Conservation (phyloP, 2,797 vertebrate species). For the Leuciscus waleckii region DNA sequence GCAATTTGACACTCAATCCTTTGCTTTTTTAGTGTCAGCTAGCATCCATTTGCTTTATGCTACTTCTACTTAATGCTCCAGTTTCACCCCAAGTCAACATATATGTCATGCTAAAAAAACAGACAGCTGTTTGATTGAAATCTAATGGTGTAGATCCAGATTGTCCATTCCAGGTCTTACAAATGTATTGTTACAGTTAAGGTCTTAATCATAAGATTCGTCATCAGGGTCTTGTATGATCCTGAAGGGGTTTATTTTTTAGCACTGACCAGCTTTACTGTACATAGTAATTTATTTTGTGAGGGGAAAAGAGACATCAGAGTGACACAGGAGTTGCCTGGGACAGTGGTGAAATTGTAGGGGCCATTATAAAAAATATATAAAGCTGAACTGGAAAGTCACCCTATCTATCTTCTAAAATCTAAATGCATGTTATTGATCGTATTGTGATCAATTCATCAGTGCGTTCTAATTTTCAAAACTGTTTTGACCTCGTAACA, state of each 20-base stretch:
- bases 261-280: not conserved
- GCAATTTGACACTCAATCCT: conserved; percentile 11
- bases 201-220: not conserved
- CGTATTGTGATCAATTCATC: not conserved
- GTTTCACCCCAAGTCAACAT: not conserved
- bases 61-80: not conserved
- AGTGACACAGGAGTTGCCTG: not conserved
- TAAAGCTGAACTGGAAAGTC: not conserved
- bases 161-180: not conserved
- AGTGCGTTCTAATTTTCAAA: too few species aligned
- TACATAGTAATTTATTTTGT: not conserved
- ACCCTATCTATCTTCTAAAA: too few species aligned
- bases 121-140: not conserved
- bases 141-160: not conserved
- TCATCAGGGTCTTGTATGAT: not conserved
- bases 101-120: not conserved
- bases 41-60: conserved; percentile 14
- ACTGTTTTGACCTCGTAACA: not conserved
- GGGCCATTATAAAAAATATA: not conserved
- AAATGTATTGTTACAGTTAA: not conserved
- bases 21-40: conserved; percentile 1
- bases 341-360: not conserved
- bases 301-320: not conserved
- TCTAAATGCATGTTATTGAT: too few species aligned
- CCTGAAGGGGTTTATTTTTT: not conserved